Evolutionary conservation across 1,140 invertebrate species (phyloP).

Genomic region (Drosophila equinoxialis): DNA sequence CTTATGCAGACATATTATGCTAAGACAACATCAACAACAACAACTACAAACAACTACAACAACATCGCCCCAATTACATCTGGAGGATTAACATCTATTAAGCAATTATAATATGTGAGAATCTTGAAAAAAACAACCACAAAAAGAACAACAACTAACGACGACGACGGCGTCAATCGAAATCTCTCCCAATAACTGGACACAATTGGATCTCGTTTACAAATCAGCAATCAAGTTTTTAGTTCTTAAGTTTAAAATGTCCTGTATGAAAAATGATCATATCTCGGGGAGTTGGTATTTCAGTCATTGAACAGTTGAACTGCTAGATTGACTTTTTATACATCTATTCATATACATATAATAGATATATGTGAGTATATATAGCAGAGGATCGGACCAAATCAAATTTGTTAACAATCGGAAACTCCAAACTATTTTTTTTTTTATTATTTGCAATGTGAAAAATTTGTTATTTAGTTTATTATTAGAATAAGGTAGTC

Average conservation of each 20-base stretch:
- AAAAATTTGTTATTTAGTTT: conserved; percentile 8
- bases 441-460: background rate
- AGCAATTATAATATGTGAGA: conserved; percentile 4
- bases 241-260: conserved; percentile 6
- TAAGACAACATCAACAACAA: conserved; percentile 68
- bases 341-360: no score
- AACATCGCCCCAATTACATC: conserved; percentile 23
- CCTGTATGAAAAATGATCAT: background rate
- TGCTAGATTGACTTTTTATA: background rate
- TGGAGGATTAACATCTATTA: conserved; percentile 22
- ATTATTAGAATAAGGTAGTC: conserved; percentile 1
- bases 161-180: background rate
- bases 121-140: background rate
- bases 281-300: conserved; percentile 1
- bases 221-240: conserved; percentile 2
- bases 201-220: conserved; percentile 2
- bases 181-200: background rate
- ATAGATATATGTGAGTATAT: no score
- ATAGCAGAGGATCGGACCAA: background rate
- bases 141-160: background rate
- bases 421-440: background rate
- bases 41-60: conserved; percentile 26
- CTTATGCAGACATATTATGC: conserved; percentile 82
- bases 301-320: background rate
- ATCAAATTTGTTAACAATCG: background rate